Conservation (phyloP, 2,113 vertebrate species). For the Pelecanus crispus region DNA sequence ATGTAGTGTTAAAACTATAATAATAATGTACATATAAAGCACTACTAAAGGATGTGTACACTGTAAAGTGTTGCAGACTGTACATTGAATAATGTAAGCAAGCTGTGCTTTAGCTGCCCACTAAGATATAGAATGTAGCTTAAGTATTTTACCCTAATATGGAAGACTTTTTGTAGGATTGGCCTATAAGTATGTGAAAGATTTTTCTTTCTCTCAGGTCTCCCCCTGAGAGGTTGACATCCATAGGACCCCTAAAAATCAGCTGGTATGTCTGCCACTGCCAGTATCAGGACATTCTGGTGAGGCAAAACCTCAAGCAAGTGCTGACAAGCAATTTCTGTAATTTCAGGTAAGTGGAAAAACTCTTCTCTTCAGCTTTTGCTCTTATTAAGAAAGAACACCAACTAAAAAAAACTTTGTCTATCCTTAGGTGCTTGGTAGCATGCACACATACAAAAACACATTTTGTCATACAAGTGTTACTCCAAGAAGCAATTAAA, state of each 20-base stretch:
- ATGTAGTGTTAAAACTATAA: not conserved
- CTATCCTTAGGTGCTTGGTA: not conserved
- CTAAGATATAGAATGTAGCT: not conserved
- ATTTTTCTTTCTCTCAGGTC: not conserved
- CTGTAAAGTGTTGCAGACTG: not conserved
- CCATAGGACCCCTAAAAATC: not conserved
- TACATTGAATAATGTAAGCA: not conserved
- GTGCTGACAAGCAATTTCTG: not conserved
- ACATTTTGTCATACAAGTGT: not conserved
- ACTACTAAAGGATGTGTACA: not conserved
- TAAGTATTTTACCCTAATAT: not conserved
- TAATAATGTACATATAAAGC: not conserved
- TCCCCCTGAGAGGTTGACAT: not conserved
- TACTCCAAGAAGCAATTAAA: not conserved
- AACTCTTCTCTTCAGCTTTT: not conserved
- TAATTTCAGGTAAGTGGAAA: not conserved
- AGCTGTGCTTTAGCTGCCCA: not conserved
- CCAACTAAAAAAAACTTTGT: not conserved
- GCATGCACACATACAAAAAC: not conserved
- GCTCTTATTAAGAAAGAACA: not conserved
- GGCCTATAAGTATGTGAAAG: not conserved
- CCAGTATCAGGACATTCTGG: not conserved
- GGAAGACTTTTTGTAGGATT: not conserved
- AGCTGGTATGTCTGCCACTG: not conserved
- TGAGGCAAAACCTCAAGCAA: not conserved